Percentiles rank a stretch among this genome's conserved stretches.
These are phyloP conservation scores for Lagothrix lagotricha DNA, from an alignment of 2,797 vertebrate genomes.

Conservation along the genomic window DNA sequence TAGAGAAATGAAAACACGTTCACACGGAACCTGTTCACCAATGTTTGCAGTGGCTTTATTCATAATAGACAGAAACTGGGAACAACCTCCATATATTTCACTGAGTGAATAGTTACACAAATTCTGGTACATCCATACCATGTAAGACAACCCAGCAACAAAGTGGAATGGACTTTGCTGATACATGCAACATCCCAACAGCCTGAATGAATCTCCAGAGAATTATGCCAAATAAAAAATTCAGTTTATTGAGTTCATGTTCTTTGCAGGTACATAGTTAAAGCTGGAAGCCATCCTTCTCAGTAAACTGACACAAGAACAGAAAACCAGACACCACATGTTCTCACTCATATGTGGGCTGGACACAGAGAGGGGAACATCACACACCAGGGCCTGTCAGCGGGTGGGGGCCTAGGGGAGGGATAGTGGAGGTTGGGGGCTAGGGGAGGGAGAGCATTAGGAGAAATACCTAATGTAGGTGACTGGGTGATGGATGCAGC, in stretches of 20 bases:
- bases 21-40: neutral
- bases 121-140: fast-evolving
- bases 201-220: neutral
- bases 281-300: too few relatives aligned
- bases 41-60: neutral
- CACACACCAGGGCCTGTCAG: too few relatives aligned
- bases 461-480: too few relatives aligned
- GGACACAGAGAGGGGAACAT: too few relatives aligned
- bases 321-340: too few relatives aligned
- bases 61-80: neutral
- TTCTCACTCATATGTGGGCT: too few relatives aligned
- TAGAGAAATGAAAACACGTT: neutral
- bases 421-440: too few relatives aligned
- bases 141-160: neutral
- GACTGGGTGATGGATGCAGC: too few relatives aligned
- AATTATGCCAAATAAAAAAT: neutral
- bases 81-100: neutral
- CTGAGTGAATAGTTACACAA: neutral
- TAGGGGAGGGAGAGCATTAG: too few relatives aligned
- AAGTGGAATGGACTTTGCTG: neutral
- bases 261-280: too few relatives aligned
- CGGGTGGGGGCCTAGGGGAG: too few relatives aligned
- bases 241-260: neutral
- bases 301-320: too few relatives aligned
- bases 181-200: neutral